A percentile compares a stretch with the other conserved stretches of the same genome.
phyloP scores from a whole-genome alignment of 2,888 invertebrate species.

The Amblyjoppa fuscipennis region DNA sequence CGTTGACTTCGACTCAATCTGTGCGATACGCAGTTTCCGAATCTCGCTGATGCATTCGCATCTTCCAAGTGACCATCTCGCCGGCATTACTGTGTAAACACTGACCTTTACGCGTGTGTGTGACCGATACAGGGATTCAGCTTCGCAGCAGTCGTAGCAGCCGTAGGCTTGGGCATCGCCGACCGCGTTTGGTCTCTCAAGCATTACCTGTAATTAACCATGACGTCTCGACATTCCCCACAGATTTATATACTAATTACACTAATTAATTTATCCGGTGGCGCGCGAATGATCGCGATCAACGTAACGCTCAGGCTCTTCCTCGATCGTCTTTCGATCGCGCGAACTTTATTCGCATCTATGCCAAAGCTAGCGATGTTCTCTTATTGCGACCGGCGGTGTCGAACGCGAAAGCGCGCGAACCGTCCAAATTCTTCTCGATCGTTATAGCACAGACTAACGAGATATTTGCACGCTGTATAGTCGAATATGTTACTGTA shows the following conservation, averaged over 20 bases:
- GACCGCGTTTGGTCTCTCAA: conserved; percentile 67
- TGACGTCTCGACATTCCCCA: conserved; percentile 73
- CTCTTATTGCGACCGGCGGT: conserved; percentile 5
- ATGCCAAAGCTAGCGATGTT: conserved; percentile 9
- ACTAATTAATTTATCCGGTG: conserved; percentile 76
- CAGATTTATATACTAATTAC: conserved; percentile 78
- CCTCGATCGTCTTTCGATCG: conserved; percentile 20
- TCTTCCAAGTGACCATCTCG: conserved; percentile 9
- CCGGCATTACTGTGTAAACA: not conserved
- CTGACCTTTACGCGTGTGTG: conserved; percentile 43
- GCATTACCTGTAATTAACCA: conserved; percentile 74
- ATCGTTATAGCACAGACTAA: not conserved
- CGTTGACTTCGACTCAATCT: not conserved
- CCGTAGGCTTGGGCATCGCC: conserved; percentile 50
- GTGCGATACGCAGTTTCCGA: not conserved
- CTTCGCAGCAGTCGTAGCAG: conserved; percentile 36
- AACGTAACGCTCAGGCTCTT: not conserved
- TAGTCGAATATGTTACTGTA: not conserved
- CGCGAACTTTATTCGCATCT: not conserved
- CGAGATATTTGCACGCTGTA: not conserved
- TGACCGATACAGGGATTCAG: conserved; percentile 48
- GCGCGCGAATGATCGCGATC: conserved; percentile 42
- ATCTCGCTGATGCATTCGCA: not conserved
- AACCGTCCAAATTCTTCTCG: not conserved
- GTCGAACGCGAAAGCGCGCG: conserved; percentile 6